Evolutionary conservation across 2,113 vertebrate genomes (phyloP).

Genomic region (Saccopteryx bilineata): DNA sequence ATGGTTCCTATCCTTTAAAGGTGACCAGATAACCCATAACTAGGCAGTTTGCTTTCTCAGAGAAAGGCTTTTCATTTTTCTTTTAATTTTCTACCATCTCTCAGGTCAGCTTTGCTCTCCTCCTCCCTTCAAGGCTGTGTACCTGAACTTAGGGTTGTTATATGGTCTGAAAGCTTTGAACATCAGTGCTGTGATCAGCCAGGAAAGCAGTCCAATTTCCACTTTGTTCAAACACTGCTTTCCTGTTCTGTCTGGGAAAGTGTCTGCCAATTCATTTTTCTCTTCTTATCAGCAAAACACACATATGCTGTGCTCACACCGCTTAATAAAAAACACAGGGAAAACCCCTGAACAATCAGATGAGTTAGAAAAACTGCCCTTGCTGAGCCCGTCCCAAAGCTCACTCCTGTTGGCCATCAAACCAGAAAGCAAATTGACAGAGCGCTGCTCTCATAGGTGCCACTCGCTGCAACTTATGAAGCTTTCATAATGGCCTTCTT

Average conservation of each 20-base stretch:
- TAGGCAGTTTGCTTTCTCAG: conserved; percentile 71
- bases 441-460: conserved; percentile 60
- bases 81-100: conserved; percentile 68
- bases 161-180: conserved; percentile 81
- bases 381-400: conserved; percentile 67
- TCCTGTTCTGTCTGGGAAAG: conserved; percentile 85
- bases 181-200: conserved; percentile 83
- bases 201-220: conserved; percentile 83
- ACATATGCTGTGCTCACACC: conserved; percentile 80
- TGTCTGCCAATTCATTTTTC: conserved; percentile 86
- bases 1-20: conserved; percentile 63
- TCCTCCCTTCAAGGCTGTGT: conserved; percentile 70
- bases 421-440: conserved; percentile 67
- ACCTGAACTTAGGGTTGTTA: conserved; percentile 82
- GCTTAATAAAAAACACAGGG: conserved; percentile 84
- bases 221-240: conserved; percentile 84
- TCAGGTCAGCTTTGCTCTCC: conserved; percentile 73
- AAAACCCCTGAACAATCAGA: conserved; percentile 82
- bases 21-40: conserved; percentile 62
- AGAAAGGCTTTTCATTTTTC: conserved; percentile 73
- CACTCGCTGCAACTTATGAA: conserved; percentile 37
- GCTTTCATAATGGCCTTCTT: conserved; percentile 72
- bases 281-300: conserved; percentile 86
- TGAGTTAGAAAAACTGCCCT: conserved; percentile 77
- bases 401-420: conserved; percentile 66